Evolutionary conservation across 2,888 invertebrate species (phyloP).

Genomic region (Eristalinus aeneus): DNA sequence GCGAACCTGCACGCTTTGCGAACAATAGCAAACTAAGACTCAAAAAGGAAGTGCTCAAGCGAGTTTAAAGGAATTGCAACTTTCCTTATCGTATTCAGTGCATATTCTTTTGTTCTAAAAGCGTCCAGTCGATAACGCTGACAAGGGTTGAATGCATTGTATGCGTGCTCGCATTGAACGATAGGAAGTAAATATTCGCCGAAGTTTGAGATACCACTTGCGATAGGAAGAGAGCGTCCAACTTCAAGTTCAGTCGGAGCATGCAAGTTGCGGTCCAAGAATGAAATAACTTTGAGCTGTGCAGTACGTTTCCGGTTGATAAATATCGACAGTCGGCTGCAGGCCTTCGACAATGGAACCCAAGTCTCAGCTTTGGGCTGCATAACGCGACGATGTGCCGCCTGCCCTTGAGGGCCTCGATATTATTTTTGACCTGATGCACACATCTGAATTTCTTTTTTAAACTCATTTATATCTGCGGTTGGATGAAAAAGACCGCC

Average conservation of each 20-base stretch:
- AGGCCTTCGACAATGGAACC: neutral
- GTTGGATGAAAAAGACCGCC: neutral
- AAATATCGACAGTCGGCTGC: neutral
- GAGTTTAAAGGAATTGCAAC: neutral
- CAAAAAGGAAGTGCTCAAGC: conserved; percentile 7
- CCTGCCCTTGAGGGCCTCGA: neutral
- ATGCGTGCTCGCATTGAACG: conserved; percentile 12
- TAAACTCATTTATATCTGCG: neutral
- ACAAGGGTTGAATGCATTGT: conserved; percentile 13
- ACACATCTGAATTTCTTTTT: conserved; percentile 21
- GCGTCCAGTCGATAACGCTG: conserved; percentile 18
- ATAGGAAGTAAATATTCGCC: conserved; percentile 12
- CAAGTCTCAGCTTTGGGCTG: neutral
- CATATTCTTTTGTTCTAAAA: conserved; percentile 30
- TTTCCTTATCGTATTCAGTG: conserved; percentile 26
- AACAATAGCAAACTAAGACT: conserved; percentile 37
- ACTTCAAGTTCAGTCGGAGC: conserved; percentile 39
- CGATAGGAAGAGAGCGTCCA: neutral
- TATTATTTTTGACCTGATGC: neutral
- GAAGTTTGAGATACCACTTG: neutral
- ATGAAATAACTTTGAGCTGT: neutral
- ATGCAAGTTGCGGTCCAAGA: neutral
- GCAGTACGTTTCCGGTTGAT: neutral
- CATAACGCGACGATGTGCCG: neutral
- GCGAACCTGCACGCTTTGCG: conserved; percentile 35